Base-by-base conservation (phyloP, 1,140 invertebrate species). In the Vollenhovia emeryi region DNA sequence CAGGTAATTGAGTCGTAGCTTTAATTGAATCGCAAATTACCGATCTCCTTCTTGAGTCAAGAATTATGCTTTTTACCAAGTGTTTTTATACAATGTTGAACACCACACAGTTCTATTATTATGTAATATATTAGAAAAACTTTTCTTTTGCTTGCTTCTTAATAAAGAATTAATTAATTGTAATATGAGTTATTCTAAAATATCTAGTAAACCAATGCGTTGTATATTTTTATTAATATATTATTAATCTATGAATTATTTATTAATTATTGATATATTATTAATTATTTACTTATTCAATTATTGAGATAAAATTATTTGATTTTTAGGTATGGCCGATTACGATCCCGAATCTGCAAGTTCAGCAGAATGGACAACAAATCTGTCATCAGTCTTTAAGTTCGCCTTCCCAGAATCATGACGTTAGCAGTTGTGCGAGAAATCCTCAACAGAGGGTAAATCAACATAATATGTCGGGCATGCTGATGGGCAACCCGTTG, bases 401-500 rank as follows among this genome's bases (percentile, higher is more conserved):
- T 57, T 93, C 92, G 18, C 90, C 92, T 62, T 91, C 92, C 7
- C 93, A 93, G 60, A 93, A 89, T 90, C 88, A 93, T 52, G 92
- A 94, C 60, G 78, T 87, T n/a, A 93, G 91, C 83, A 86, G 75
- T 84, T 87, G 88, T 71, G 85, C 75, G 66, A 91, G 93, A 73
- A 93, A 92, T 84, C 83, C 92, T 48, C 94, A 94, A 69, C 91
- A 93, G 75, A 92, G 92, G 84, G 75, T 94, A 86, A 92, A 92
- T 91, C 87, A 92, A 68, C 93, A 94, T 27, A 93, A 93, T 71
- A 94, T 94, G 93, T 86, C 93, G 21, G 91, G 92, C 68, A 94
- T 94, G 94, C 71, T 95, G 45, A 95, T 95, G 94, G 89, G 92
- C 48, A 95, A 94, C 89, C 91, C 93, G 36, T 84, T 95, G 91